Conservation (phyloP, 2,888 invertebrate genomes). For the Leptinotarsa peninsularis region DNA sequence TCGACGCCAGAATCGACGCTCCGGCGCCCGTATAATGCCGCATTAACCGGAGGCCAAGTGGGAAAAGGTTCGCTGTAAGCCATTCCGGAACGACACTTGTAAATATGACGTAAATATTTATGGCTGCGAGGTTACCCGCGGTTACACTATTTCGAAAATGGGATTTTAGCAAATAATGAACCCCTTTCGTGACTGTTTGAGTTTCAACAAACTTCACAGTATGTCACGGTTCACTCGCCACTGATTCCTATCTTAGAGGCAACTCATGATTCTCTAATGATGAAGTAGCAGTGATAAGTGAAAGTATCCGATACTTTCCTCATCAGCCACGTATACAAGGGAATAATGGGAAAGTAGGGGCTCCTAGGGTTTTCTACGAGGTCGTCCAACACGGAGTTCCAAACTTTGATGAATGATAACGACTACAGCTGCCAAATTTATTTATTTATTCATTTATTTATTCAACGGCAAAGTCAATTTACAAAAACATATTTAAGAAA, state of each 20-base stretch:
- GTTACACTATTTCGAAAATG: constrained; percentile 30
- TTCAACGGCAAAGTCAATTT: too few relatives aligned
- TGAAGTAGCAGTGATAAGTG: too few relatives aligned
- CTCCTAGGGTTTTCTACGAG: too few relatives aligned
- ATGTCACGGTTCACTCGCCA: neutral
- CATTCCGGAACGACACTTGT: constrained; percentile 49
- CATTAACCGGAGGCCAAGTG: constrained; percentile 61
- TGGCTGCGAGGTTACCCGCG: constrained; percentile 40
- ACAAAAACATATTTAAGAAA: too few relatives aligned
- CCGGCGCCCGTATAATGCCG: constrained; percentile 66
- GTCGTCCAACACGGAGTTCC: too few relatives aligned
- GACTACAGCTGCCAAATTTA: too few relatives aligned
- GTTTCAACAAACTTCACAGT: constrained; percentile 20
- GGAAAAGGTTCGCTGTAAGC: constrained; percentile 57
- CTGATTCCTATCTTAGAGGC: neutral
- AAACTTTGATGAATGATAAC: too few relatives aligned
- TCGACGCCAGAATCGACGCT: constrained; percentile 68
- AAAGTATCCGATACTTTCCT: too few relatives aligned
- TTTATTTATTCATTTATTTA: too few relatives aligned
- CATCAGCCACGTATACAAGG: too few relatives aligned
- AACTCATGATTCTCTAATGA: too few relatives aligned
- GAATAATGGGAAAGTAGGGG: too few relatives aligned
- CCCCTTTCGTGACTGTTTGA: constrained; percentile 35
- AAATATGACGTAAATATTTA: constrained; percentile 59
- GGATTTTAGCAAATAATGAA: constrained; percentile 43